These are phyloP conservation scores for Polydesmus complanatus DNA, from an alignment of 2,888 invertebrate genomes.

Conservation along the genomic window DNA sequence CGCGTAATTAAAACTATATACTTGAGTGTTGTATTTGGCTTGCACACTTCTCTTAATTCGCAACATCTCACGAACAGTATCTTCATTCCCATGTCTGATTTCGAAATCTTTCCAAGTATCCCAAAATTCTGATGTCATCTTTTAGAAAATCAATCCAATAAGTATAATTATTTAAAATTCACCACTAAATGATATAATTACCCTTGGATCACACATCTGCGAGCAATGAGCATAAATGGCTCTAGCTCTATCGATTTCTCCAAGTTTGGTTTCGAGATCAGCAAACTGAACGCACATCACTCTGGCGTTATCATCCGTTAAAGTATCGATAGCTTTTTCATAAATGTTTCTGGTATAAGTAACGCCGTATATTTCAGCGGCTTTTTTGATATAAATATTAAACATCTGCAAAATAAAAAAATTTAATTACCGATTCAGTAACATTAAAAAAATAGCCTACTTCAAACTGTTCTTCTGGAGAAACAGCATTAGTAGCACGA, in stretches of 20 bases:
- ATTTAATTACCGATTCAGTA: conserved; percentile 6
- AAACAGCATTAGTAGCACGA: conserved; percentile 79
- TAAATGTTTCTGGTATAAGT: conserved; percentile 95
- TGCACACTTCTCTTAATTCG: conserved; percentile 94
- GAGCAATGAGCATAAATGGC: conserved; percentile 97
- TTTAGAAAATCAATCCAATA: conserved; percentile 19
- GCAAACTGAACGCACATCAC: conserved; percentile 95
- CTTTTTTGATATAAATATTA: conserved; percentile 96
- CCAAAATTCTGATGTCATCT: conserved; percentile 82
- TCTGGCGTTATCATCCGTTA: conserved; percentile 76
- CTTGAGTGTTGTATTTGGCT: conserved; percentile 93
- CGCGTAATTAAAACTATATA: conserved; percentile 22
- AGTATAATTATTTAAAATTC: too few species aligned
- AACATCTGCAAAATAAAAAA: conserved; percentile 52
- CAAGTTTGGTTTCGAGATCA: conserved; percentile 94
- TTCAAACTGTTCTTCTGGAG: conserved; percentile 86
- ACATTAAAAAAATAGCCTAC: conserved; percentile 28
- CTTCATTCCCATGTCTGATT: conserved; percentile 96
- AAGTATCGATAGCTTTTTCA: conserved; percentile 88
- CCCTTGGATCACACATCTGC: conserved; percentile 97
- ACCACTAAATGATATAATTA: too few species aligned
- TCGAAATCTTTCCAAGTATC: conserved; percentile 99
- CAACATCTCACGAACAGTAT: conserved; percentile 97
- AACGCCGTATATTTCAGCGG: conserved; percentile 93
- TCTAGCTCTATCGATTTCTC: conserved; percentile 93